phyloP scores from a whole-genome alignment of 2,113 vertebrate species.

The Strigops habroptila region DNA sequence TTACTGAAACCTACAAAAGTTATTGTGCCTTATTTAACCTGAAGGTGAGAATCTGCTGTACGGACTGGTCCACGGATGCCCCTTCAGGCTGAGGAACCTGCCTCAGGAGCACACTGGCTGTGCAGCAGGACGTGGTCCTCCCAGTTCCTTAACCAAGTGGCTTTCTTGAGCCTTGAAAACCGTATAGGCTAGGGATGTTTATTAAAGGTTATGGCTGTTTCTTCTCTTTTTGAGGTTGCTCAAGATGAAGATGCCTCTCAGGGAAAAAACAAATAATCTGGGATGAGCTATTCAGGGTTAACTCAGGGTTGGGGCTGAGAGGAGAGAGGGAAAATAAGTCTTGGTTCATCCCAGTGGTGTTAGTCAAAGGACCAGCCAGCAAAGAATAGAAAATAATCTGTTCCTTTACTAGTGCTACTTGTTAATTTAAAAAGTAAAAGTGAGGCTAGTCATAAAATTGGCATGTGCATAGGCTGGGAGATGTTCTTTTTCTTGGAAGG shows the following conservation, averaged over 20 bases:
- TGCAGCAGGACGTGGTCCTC: neutral
- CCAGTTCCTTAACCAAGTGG: neutral
- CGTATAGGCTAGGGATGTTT: neutral
- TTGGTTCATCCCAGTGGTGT: neutral
- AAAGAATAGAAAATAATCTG: neutral
- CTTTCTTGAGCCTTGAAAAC: neutral
- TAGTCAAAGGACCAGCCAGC: neutral
- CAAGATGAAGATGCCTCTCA: neutral
- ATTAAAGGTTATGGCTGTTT: neutral
- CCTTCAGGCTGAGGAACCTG: fast-evolving
- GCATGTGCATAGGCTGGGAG: neutral
- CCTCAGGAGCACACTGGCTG: neutral
- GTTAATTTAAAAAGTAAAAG: neutral
- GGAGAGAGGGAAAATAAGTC: neutral
- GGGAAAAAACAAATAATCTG: neutral
- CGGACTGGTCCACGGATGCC: neutral
- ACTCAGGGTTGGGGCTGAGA: neutral
- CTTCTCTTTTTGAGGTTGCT: neutral
- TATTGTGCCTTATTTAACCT: neutral
- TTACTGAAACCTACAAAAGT: neutral
- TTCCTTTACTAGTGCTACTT: neutral
- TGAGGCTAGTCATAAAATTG: neutral
- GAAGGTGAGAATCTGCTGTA: neutral
- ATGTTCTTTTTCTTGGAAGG: neutral
- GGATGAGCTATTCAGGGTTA: neutral